Conservation (phyloP, 2,113 vertebrate species). For the Passer montanus region DNA sequence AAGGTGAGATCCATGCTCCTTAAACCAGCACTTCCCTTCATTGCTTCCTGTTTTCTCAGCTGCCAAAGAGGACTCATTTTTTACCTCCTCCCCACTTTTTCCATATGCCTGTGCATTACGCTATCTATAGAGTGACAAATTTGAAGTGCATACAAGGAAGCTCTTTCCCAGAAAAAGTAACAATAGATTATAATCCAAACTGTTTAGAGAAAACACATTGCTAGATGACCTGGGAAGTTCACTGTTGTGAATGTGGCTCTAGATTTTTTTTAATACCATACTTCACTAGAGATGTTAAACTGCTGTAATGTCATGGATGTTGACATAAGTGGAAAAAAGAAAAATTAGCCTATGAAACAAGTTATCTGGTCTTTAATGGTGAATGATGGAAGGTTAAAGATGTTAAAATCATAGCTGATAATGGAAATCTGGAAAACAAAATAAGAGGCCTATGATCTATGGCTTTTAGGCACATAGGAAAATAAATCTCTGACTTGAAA, state of each 20-base stretch:
- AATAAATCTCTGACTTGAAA: constrained; percentile 48
- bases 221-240: neutral
- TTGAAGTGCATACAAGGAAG: neutral
- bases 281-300: constrained; percentile 57
- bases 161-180: neutral
- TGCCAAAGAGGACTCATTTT: neutral
- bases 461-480: constrained; percentile 18
- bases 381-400: constrained; percentile 41
- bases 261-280: constrained; percentile 10
- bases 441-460: neutral
- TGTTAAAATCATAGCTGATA: constrained; percentile 33
- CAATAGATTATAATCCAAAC: neutral
- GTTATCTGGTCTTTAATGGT: constrained; percentile 41
- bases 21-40: neutral
- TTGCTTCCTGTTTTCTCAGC: neutral
- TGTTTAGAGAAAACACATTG: constrained; percentile 5
- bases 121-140: neutral
- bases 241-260: neutral
- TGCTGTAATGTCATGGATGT: constrained; percentile 6
- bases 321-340: constrained; percentile 36
- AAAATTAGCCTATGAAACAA: constrained; percentile 57
- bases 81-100: neutral
- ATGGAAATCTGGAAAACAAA: constrained; percentile 49
- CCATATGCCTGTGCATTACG: neutral
- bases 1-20: neutral